Base-by-base conservation (phyloP, 2,113 vertebrate genomes). In the Carassius auratus region DNA sequence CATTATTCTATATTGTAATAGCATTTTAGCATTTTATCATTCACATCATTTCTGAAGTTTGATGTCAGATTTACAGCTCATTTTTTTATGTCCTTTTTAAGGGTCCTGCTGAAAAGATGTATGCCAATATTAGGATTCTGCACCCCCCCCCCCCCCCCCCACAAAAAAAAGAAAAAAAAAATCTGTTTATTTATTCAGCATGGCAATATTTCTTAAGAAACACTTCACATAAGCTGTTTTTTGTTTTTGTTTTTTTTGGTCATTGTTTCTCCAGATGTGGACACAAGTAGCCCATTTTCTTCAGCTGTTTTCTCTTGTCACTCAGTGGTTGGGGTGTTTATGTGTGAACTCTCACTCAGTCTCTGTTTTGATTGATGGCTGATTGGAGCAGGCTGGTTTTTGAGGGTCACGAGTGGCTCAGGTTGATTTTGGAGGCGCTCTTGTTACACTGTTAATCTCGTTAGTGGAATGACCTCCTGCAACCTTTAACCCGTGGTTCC, bases 271-370 rank as follows among this genome's bases (percentile, higher is more conserved):
- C 75, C 50, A 76, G 50, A 76, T 76, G 76, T 77, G 17, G 17
- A 59, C 17, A 59, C 6, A 80, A 80, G 77, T 13, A 45, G 4
- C 77, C 26, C 57, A 48, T 23, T 62, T 50, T 26, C 50, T 59
- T 42, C 26, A n/a, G 19, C 23, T 57, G 52, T 77, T 55, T 12
- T 17, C 23, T 21, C 64, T 57, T 9, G 12, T 78, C 3, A 5
- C 23, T 86, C 83, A 13, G 69, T 66, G 55, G 75, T 87, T 61
- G 55, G 85, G 26, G 80, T 81, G 59, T 84, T 85, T 62, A 84
- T 71, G 42, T 81, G 30, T 38, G 61, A 36, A 79, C n/a, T 69
- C 48, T 84, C 23, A 26, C 13, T 21, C 19, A 4, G 45, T 57
- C 83, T 84, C 33, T 52, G 69, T 42, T 14, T 52, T 8, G 30